Conservation (phyloP, 2,797 vertebrate species). For the Aphelocoma californica region DNA sequence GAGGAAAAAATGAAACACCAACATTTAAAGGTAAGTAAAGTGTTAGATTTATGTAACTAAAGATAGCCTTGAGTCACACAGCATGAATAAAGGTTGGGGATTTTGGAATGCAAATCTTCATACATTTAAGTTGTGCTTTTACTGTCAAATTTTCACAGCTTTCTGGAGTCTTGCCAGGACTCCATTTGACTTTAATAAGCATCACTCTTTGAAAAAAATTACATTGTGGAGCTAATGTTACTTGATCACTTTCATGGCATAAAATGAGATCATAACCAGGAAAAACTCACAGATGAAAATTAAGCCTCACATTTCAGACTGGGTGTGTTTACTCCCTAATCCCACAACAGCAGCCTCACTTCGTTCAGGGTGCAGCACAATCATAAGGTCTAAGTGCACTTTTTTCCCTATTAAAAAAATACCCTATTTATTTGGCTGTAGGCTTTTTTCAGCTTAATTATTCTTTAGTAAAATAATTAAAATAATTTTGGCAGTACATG, state of each 20-base stretch:
- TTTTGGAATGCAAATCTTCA: slow-evolving; percentile 31
- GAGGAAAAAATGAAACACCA: slow-evolving; percentile 94
- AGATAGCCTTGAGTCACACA: background rate
- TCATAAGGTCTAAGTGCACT: background rate
- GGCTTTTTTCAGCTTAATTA: background rate
- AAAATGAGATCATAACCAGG: slow-evolving; percentile 72
- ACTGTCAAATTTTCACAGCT: slow-evolving; percentile 38
- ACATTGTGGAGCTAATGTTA: background rate
- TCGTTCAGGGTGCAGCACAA: background rate
- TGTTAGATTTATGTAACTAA: background rate
- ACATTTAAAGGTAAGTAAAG: slow-evolving; percentile 89
- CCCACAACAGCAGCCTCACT: slow-evolving; percentile 31
- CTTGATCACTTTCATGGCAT: slow-evolving; percentile 40
- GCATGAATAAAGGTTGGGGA: background rate
- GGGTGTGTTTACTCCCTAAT: slow-evolving; percentile 60
- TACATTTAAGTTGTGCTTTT: background rate
- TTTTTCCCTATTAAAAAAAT: background rate
- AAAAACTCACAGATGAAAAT: slow-evolving; percentile 70
- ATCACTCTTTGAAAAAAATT: slow-evolving; percentile 9
- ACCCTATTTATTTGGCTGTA: background rate
- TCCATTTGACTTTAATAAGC: slow-evolving; percentile 46
- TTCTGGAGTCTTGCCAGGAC: slow-evolving; percentile 7
- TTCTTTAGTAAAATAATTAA: background rate
- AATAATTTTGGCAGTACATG: background rate
- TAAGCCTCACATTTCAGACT: slow-evolving; percentile 52